Conservation (phyloP, 2,797 vertebrate species). For the Tachyglossus aculeatus region DNA sequence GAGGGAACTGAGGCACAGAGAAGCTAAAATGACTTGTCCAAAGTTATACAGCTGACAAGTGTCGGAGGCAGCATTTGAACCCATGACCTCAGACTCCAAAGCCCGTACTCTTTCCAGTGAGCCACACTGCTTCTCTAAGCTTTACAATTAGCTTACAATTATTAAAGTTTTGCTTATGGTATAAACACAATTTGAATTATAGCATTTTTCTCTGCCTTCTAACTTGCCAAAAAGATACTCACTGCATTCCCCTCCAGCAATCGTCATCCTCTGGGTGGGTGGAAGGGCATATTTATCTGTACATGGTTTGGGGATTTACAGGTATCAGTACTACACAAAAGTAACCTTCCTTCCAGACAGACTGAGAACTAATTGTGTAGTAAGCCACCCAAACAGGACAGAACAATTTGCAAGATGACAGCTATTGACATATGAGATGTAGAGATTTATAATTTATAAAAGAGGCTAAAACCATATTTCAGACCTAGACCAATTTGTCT, state of each 20-base stretch:
- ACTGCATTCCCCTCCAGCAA: neutral
- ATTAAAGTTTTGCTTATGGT: neutral
- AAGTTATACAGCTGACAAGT: too few relatives aligned
- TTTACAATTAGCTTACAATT: slow-evolving; percentile 31
- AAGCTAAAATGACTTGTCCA: too few relatives aligned
- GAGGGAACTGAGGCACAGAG: too few relatives aligned
- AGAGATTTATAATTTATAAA: slow-evolving; percentile 51
- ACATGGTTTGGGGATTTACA: neutral
- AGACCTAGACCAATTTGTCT: slow-evolving; percentile 25
- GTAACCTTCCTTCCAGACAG: neutral
- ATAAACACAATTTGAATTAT: neutral
- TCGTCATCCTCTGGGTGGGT: neutral
- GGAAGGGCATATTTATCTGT: neutral
- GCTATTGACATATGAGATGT: slow-evolving; percentile 27
- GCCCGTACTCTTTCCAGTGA: too few relatives aligned
- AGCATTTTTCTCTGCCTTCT: neutral
- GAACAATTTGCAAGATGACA: slow-evolving; percentile 44
- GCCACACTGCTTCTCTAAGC: too few relatives aligned
- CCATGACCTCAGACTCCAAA: too few relatives aligned
- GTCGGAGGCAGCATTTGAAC: too few relatives aligned
- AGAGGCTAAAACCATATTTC: slow-evolving; percentile 20
- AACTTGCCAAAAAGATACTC: neutral
- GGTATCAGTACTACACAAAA: neutral
- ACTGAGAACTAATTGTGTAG: neutral
- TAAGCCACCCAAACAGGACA: neutral